These are phyloP conservation scores for Lepisosteus oculatus DNA, from an alignment of 2,113 vertebrate species.

Conservation along the genomic window DNA sequence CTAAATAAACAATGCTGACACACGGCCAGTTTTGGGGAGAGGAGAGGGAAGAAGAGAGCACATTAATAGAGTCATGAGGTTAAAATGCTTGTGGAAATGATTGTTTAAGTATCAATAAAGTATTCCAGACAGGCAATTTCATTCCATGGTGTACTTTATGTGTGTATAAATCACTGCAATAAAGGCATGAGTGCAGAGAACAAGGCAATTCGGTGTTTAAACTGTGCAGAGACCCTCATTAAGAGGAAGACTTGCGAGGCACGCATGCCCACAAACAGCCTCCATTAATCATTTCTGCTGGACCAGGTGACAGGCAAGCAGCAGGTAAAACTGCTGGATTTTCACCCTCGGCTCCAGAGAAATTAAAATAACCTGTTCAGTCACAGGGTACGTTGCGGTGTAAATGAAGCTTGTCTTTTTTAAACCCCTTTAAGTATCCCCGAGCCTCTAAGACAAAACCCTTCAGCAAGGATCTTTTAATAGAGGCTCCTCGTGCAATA, in stretches of 20 bases:
- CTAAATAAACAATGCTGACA: background rate
- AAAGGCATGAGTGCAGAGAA: constrained; percentile 25
- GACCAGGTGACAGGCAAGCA: constrained; percentile 42
- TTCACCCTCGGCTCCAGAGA: background rate
- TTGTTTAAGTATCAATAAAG: constrained; percentile 56
- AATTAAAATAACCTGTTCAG: background rate
- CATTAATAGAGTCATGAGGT: constrained; percentile 41
- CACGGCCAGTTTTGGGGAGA: background rate
- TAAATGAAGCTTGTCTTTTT: background rate
- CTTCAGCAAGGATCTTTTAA: too few relatives aligned
- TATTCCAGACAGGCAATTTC: constrained; percentile 45
- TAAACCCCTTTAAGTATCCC: background rate
- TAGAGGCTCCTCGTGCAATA: too few relatives aligned
- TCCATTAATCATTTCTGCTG: constrained; percentile 42
- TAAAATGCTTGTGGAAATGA: constrained; percentile 44
- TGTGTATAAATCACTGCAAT: constrained; percentile 43
- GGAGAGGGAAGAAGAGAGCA: constrained; percentile 19
- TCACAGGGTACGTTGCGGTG: background rate
- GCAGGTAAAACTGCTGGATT: constrained; percentile 26
- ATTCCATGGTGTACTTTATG: constrained; percentile 26
- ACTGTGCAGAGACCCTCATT: constrained; percentile 9
- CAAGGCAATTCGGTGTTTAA: constrained; percentile 1
- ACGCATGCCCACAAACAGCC: background rate
- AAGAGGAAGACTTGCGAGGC: background rate
- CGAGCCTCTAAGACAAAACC: background rate